Base-by-base conservation (phyloP, 2,888 invertebrate species). In the Halictus quadricinctus region DNA sequence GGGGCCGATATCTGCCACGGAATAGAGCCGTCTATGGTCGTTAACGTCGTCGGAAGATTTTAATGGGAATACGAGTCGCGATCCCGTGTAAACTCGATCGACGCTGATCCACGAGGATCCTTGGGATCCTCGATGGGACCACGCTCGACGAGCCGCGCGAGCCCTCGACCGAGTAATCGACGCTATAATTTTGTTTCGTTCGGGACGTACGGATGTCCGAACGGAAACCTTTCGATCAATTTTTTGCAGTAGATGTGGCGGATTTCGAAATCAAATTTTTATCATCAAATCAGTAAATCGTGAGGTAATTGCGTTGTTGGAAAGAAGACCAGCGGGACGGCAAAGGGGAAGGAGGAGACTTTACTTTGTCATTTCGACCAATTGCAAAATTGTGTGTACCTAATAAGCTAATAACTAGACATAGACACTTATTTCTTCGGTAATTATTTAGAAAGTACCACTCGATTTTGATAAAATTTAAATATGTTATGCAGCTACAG, bases 11-110 rank as follows among this genome's bases (percentile, higher is more conserved):
- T 18, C 81, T n/a, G 78, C 48, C 73, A 50, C 48, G 60, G 5
- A 70, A 50, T 54, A 21, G 15, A 18, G 58, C 41, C 48, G 73
- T 70, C 58, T 36, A 36, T 69, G 60, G 36, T 72, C 60, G 72
- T 79, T 79, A 79, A 79, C 72, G 64, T 69, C 72, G 54, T 29
- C 3, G 41, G 6, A n/a, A 6, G 18, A 60, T 82, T 70, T 73
- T 76, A 72, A 76, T 76, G 8, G 66, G 36, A 25, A 5, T 8
- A 48, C 69, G 46, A 69, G 36, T 48, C 70, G 46, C 15, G 58
- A 46, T 54, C 15, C 64, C 13, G 46, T 58, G 48, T 72, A n/a
- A 66, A 69, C 54, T 70, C 25, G 54, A 70, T 70, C 43, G 43
- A 43, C 70, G 41, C n/a, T 43, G 41, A 70, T 70, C 36, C 73